Percentiles rank a stretch among this genome's conserved stretches.
Evolutionary conservation across 2,113 vertebrate species (phyloP).

Genomic region (Spizaetus ornatus): DNA sequence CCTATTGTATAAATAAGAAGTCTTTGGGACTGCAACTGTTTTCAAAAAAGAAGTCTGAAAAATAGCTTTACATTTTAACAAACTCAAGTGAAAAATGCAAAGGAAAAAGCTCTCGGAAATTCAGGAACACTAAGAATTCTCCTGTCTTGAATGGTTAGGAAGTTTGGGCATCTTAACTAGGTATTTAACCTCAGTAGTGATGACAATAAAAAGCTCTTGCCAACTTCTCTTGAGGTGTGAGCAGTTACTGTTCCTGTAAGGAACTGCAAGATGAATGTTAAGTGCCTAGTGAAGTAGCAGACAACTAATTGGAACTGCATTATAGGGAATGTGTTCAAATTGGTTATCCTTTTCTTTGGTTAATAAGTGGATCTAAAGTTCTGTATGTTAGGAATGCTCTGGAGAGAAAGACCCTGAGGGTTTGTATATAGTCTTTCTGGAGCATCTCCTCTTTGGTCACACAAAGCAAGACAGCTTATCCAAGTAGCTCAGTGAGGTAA

Average conservation of each 20-base stretch:
- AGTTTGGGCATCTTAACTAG: neutral
- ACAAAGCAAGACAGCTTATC: neutral
- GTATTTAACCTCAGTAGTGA: neutral
- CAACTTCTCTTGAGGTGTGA: neutral
- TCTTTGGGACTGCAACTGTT: neutral
- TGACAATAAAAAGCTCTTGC: neutral
- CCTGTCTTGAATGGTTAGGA: neutral
- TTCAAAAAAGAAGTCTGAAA: neutral
- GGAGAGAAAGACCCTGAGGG: neutral
- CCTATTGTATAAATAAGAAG: neutral
- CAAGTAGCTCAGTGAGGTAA: neutral
- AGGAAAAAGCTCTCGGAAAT: neutral
- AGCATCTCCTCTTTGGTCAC: neutral
- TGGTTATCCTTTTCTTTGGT: neutral
- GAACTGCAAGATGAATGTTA: neutral
- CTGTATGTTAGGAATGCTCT: neutral
- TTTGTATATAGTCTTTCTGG: neutral
- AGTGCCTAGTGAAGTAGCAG: neutral
- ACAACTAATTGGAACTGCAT: neutral
- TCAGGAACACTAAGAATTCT: neutral
- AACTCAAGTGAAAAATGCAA: neutral
- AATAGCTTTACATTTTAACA: neutral
- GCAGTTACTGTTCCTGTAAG: neutral
- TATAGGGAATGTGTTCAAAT: neutral
- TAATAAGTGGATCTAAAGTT: neutral